Evolutionary conservation across 2,888 invertebrate genomes (phyloP).

Genomic region (Chaetogeoica ovagalla): DNA sequence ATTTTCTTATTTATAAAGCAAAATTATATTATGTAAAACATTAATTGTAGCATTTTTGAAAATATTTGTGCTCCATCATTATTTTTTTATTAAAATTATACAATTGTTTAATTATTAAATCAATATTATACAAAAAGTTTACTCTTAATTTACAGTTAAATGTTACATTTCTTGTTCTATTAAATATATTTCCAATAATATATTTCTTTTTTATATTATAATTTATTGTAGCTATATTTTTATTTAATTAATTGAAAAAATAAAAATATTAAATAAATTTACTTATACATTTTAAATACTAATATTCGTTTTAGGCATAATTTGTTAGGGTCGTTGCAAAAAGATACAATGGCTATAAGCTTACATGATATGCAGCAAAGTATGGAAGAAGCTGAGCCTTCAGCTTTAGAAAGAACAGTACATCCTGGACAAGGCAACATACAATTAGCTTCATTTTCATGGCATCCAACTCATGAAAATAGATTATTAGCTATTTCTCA

Average conservation of each 20-base stretch:
- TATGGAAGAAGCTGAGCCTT: slow-evolving; percentile 74
- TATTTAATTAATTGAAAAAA: background rate
- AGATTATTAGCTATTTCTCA: slow-evolving; percentile 71
- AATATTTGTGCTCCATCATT: background rate
- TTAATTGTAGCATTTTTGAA: background rate
- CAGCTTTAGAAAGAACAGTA: slow-evolving; percentile 74
- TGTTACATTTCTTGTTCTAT: too few relatives aligned
- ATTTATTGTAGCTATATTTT: too few relatives aligned
- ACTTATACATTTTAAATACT: background rate
- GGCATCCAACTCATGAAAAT: slow-evolving; percentile 84
- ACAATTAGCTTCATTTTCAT: slow-evolving; percentile 75
- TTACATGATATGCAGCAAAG: slow-evolving; percentile 84
- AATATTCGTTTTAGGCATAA: slow-evolving; percentile 64
- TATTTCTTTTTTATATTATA: too few relatives aligned
- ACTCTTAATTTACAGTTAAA: too few relatives aligned
- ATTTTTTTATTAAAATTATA: background rate
- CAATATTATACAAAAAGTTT: background rate
- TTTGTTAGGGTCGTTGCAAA: slow-evolving; percentile 77
- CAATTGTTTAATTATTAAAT: background rate
- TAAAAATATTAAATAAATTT: background rate
- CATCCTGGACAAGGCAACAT: slow-evolving; percentile 61
- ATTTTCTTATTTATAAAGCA: background rate
- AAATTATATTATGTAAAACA: background rate
- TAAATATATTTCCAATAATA: too few relatives aligned
- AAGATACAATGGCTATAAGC: slow-evolving; percentile 75